Evolutionary conservation across 30 jellyfish, hydroid and myxozoan species (phyloP).

Genomic region (Aurelia aurita): DNA sequence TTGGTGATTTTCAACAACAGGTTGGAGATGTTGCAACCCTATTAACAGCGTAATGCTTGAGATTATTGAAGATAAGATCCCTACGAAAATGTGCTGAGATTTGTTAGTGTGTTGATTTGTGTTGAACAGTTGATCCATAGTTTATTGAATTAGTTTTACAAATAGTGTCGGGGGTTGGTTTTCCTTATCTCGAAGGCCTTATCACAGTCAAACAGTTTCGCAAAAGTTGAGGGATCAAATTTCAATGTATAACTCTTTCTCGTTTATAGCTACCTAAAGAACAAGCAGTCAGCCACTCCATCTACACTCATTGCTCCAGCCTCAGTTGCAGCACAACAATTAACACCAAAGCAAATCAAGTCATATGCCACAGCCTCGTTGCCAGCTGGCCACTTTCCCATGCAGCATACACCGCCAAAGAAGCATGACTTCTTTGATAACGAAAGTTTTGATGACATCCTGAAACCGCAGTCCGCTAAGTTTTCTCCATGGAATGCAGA

Average conservation of each 20-base stretch:
- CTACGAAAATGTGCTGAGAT: too few relatives aligned
- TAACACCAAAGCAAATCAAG: conserved; percentile 42
- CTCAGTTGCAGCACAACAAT: conserved; percentile 56
- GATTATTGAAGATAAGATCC: too few relatives aligned
- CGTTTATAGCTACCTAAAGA: conserved; percentile 53
- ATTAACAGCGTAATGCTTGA: too few relatives aligned
- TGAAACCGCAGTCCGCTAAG: conserved; percentile 44
- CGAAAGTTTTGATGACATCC: conserved; percentile 39
- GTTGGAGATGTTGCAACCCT: too few relatives aligned
- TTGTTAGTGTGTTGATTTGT: too few relatives aligned
- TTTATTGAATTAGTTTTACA: too few relatives aligned
- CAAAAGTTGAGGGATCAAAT: too few relatives aligned
- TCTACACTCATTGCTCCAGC: conserved; percentile 50
- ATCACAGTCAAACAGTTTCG: too few relatives aligned
- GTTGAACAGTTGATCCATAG: too few relatives aligned
- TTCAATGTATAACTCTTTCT: background rate
- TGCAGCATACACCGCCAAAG: conserved; percentile 42
- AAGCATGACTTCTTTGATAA: conserved; percentile 58
- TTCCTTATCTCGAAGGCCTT: too few relatives aligned
- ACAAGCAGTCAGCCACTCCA: conserved; percentile 59
- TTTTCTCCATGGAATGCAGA: conserved; percentile 63
- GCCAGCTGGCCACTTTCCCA: conserved; percentile 37
- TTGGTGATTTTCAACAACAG: too few relatives aligned
- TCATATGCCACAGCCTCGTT: conserved; percentile 62
- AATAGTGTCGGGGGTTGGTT: too few relatives aligned